Evolutionary conservation across 2,888 invertebrate species (phyloP).

Genomic region (Laothoe populi): DNA sequence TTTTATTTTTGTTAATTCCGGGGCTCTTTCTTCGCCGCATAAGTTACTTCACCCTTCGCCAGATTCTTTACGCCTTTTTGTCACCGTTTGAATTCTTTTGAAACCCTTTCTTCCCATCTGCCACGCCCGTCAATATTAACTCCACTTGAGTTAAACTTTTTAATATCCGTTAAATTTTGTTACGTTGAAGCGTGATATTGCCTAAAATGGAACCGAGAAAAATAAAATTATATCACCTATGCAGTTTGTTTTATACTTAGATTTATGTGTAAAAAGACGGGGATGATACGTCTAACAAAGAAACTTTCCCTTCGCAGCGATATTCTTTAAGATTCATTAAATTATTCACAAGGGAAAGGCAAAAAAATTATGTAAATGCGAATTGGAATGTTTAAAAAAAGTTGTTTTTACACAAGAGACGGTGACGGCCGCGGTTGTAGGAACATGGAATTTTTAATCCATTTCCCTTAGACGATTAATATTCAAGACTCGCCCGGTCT

Average conservation of each 20-base stretch:
- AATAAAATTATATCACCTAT: conserved; percentile 25
- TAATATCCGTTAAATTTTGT: conserved; percentile 85
- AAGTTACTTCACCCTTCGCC: conserved; percentile 81
- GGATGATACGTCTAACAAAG: conserved; percentile 36
- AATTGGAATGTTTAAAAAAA: conserved; percentile 77
- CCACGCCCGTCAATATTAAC: conserved; percentile 85
- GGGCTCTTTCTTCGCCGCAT: conserved; percentile 82
- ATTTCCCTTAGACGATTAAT: conserved; percentile 84
- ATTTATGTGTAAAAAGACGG: neutral
- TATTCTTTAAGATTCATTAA: conserved; percentile 81
- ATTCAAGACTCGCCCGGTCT: conserved; percentile 83
- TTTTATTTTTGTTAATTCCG: conserved; percentile 85
- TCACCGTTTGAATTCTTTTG: conserved; percentile 84
- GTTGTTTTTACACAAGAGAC: conserved; percentile 80
- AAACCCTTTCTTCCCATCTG: conserved; percentile 83
- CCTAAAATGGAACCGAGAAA: conserved; percentile 61
- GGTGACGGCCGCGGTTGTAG: conserved; percentile 68
- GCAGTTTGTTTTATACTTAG: neutral
- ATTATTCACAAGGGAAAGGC: conserved; percentile 79
- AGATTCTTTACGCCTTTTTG: conserved; percentile 85
- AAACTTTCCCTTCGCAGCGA: conserved; percentile 49
- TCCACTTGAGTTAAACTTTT: conserved; percentile 82
- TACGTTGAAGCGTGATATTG: conserved; percentile 72
- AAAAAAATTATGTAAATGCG: conserved; percentile 81
- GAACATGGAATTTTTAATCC: conserved; percentile 84